A percentile compares a stretch with the other conserved stretches of the same genome.
phyloP scores from a whole-genome alignment of 2,113 vertebrate genomes.

The Lamprotornis superbus region DNA sequence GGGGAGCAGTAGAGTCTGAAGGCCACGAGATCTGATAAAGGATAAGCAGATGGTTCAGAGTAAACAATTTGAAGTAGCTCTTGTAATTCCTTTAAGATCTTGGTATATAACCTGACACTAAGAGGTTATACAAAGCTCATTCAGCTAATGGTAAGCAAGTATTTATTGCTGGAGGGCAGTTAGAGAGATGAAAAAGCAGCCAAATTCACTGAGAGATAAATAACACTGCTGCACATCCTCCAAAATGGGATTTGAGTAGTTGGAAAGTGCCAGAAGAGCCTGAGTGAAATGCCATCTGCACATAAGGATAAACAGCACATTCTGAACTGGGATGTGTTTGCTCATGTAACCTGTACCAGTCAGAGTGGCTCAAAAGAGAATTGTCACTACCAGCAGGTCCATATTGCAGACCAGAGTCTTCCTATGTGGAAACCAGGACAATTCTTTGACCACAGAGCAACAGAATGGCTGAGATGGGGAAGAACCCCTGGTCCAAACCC shows the following conservation, averaged over 20 bases:
- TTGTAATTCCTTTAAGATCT: constrained; percentile 53
- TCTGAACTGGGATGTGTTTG: neutral
- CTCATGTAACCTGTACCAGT: neutral
- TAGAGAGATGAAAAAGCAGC: neutral
- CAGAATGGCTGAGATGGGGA: neutral
- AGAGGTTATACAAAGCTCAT: constrained; percentile 24
- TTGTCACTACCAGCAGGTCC: neutral
- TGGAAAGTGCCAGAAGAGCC: neutral
- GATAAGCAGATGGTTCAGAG: constrained; percentile 66
- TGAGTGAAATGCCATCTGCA: neutral
- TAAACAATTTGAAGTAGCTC: constrained; percentile 63
- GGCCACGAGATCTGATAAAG: constrained; percentile 48
- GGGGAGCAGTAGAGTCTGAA: constrained; percentile 45
- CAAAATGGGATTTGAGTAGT: neutral
- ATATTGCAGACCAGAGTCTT: neutral
- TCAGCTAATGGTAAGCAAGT: neutral
- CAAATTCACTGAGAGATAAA: neutral
- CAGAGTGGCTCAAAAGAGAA: neutral
- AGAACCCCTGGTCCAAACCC: neutral
- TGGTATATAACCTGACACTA: neutral
- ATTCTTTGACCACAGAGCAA: neutral
- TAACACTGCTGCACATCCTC: neutral
- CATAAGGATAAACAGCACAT: neutral
- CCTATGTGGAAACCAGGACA: neutral
- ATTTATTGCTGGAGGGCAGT: neutral